phyloP scores from a whole-genome alignment of 2,888 invertebrate species.

The Catocala fraxini region DNA sequence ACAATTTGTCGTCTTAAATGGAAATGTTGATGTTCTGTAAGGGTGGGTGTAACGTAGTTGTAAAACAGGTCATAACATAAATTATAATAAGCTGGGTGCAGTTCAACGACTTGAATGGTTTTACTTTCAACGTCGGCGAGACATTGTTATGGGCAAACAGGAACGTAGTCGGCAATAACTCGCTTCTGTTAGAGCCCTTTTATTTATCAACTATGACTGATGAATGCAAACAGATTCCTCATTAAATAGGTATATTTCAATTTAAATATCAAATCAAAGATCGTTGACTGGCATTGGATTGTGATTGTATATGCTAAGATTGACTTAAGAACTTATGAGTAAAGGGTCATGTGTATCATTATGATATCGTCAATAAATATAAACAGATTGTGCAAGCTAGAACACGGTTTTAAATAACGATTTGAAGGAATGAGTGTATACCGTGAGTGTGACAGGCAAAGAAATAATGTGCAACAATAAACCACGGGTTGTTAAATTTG shows the following conservation, averaged over 20 bases:
- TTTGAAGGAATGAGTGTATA: constrained; percentile 16
- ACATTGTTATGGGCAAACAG: constrained; percentile 25
- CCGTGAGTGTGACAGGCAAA: constrained; percentile 25
- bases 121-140: constrained; percentile 45
- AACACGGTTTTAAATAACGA: constrained; percentile 5
- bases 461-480: constrained; percentile 65
- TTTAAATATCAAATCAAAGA: constrained; percentile 14
- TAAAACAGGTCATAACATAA: constrained; percentile 44
- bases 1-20: constrained; percentile 37
- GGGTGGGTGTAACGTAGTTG: constrained; percentile 34
- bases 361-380: constrained; percentile 4
- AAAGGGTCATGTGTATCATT: constrained; percentile 4
- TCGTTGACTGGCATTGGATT: constrained; percentile 38
- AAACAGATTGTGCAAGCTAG: constrained; percentile 7
- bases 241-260: constrained; percentile 10
- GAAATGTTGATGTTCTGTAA: constrained; percentile 38
- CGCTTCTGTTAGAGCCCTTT: not conserved
- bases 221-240: not conserved
- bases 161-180: constrained; percentile 13
- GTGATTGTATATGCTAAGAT: constrained; percentile 31
- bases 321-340: not conserved
- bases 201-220: not conserved
- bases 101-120: constrained; percentile 41
- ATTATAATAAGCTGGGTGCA: constrained; percentile 29
- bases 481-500: constrained; percentile 76